Percentiles rank a stretch among this genome's conserved stretches.
Conservation (phyloP, 1,140 invertebrate species). For the Pseudachorutes palmiensis region DNA sequence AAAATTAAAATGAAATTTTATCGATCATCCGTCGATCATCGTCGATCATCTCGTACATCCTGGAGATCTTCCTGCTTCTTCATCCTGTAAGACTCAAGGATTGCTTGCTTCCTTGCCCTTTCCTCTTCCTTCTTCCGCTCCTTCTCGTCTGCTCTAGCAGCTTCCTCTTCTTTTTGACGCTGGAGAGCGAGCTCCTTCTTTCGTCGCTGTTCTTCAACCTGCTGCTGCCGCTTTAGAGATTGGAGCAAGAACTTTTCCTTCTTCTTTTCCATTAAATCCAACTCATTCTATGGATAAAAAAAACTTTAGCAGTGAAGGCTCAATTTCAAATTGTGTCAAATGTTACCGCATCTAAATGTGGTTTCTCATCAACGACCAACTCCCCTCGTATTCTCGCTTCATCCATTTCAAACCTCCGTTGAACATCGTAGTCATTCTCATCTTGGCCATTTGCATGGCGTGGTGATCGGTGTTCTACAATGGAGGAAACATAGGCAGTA, state of each 20-base stretch:
- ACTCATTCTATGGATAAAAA: constrained; percentile 56
- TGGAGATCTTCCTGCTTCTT: constrained; percentile 91
- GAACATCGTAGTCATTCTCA: constrained; percentile 37
- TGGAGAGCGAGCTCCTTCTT: constrained; percentile 77
- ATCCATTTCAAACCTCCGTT: constrained; percentile 13
- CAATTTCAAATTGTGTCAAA: too few species aligned
- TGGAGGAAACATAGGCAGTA: constrained; percentile 31
- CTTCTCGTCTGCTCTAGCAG: constrained; percentile 74
- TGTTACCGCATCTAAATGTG: constrained; percentile 30
- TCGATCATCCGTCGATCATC: neutral
- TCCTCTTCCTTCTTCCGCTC: constrained; percentile 84
- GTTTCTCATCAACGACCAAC: constrained; percentile 31
- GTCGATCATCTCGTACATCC: constrained; percentile 67
- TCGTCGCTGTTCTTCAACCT: constrained; percentile 76
- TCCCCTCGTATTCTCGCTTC: constrained; percentile 35
- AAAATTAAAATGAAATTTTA: constrained; percentile 8
- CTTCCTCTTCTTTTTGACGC: constrained; percentile 64
- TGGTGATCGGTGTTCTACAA: constrained; percentile 21
- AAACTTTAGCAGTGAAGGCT: neutral
- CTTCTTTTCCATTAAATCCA: constrained; percentile 81
- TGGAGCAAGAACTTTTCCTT: constrained; percentile 80
- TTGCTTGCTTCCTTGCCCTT: constrained; percentile 68
- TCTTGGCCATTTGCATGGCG: constrained; percentile 38
- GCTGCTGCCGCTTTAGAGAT: constrained; percentile 74
- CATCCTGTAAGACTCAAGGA: constrained; percentile 88